Evolutionary conservation across 1,140 invertebrate species (phyloP).

Genomic region (Sycobia sp.): DNA sequence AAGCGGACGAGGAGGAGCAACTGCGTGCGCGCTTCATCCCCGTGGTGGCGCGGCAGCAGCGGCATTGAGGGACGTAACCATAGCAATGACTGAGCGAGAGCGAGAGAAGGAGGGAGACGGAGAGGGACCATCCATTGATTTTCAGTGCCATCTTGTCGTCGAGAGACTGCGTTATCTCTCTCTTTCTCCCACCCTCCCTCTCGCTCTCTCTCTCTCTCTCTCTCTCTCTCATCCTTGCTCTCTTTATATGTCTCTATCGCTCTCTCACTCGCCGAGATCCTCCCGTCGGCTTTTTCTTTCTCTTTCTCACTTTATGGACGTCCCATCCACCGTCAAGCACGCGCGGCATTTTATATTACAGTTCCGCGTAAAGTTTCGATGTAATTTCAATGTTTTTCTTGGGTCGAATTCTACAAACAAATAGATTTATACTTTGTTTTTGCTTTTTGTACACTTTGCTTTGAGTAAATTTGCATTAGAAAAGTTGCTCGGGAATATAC

Average conservation of each 20-base stretch:
- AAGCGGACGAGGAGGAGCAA: slow-evolving; percentile 13
- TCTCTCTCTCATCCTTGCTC: not conserved
- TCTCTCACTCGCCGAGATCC: not conserved
- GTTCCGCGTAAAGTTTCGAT: not conserved
- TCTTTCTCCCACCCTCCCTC: not conserved
- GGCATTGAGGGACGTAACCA: slow-evolving; percentile 52
- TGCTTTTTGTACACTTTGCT: too few species aligned
- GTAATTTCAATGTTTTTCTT: too few species aligned
- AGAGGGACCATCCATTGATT: slow-evolving; percentile 49
- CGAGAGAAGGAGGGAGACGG: slow-evolving; percentile 1
- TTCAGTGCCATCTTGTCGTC: slow-evolving; percentile 61
- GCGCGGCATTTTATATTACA: not conserved
- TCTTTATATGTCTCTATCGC: not conserved
- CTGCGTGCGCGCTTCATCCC: not conserved
- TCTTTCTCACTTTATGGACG: not conserved
- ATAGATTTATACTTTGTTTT: too few species aligned
- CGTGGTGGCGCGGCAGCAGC: not conserved
- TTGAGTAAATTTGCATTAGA: too few species aligned
- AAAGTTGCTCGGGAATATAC: too few species aligned
- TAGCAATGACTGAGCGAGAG: slow-evolving; percentile 54
- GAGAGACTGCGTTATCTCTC: slow-evolving; percentile 3
- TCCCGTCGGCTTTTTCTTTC: not conserved
- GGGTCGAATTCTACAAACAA: too few species aligned
- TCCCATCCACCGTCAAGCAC: too few species aligned
- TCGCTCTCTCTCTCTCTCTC: not conserved